Conservation (phyloP, 2,888 invertebrate genomes). For the Molanna angustata region DNA sequence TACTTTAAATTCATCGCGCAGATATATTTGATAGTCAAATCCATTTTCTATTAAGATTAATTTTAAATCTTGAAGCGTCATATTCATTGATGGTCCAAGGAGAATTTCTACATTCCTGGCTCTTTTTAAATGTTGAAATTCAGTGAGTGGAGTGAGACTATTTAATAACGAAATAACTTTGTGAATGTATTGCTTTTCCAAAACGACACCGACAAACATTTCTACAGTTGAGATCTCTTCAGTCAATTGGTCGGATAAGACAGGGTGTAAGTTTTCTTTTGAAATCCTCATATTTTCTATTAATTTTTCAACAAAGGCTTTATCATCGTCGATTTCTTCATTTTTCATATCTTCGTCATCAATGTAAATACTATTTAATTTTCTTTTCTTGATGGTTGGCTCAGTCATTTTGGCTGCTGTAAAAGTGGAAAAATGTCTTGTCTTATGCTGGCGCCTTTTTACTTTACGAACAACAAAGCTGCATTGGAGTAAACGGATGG, state of each 20-base stretch:
- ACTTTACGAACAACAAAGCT: too few relatives aligned
- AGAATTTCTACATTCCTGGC: conserved; percentile 61
- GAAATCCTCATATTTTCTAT: conserved; percentile 29
- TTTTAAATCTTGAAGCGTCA: conserved; percentile 41
- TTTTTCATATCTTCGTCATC: conserved; percentile 1
- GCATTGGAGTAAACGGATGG: too few relatives aligned
- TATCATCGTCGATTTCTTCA: conserved; percentile 7
- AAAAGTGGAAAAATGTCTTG: too few relatives aligned
- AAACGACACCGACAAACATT: conserved; percentile 61
- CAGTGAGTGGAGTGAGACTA: conserved; percentile 56
- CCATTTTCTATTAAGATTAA: conserved; percentile 44
- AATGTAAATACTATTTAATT: too few relatives aligned
- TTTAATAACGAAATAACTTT: conserved; percentile 59
- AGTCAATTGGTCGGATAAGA: conserved; percentile 55
- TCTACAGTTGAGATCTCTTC: conserved; percentile 51
- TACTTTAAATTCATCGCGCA: conserved; percentile 53
- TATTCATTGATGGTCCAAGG: conserved; percentile 44
- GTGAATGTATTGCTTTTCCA: conserved; percentile 61
- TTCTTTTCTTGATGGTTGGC: too few relatives aligned
- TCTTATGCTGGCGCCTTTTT: too few relatives aligned
- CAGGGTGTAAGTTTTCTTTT: conserved; percentile 44
- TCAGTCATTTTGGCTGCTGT: too few relatives aligned
- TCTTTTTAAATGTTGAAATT: conserved; percentile 70
- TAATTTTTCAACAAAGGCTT: conserved; percentile 6
- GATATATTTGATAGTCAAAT: conserved; percentile 48